Percentiles rank a stretch among this genome's conserved stretches.
phyloP scores from a whole-genome alignment of 2,113 vertebrate genomes.

The Gorsachius goisagi region DNA sequence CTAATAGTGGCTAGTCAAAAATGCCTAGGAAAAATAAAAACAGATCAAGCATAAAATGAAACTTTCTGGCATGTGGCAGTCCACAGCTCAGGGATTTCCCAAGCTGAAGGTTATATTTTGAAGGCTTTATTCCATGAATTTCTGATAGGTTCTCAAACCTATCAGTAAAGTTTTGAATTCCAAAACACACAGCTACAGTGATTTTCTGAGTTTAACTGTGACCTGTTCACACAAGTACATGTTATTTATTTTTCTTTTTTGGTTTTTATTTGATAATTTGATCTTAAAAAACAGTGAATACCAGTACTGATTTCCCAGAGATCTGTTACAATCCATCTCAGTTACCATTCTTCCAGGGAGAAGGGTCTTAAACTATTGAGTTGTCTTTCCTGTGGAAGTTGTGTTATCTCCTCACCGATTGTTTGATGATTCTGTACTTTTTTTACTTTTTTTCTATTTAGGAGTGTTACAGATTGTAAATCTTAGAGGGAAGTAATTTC shows the following conservation, averaged over 20 bases:
- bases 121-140: conserved; percentile 13
- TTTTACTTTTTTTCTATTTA: not conserved
- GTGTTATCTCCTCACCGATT: not conserved
- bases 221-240: not conserved
- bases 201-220: not conserved
- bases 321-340: not conserved
- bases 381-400: not conserved
- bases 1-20: not conserved
- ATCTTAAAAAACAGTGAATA: not conserved
- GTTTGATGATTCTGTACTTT: not conserved
- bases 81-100: conserved; percentile 40
- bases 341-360: not conserved
- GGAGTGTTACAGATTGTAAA: not conserved
- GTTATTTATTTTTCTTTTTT: not conserved
- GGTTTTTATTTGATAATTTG: not conserved
- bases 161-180: not conserved
- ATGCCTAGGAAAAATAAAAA: not conserved
- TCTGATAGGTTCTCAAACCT: conserved; percentile 14
- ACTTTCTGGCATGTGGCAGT: conserved; percentile 38
- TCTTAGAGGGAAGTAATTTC: not conserved
- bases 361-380: not conserved
- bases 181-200: not conserved
- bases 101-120: conserved; percentile 7
- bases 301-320: not conserved
- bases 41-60: conserved; percentile 45